Evolutionary conservation across 2,888 invertebrate genomes (phyloP), one percentile per base, ranked within the genome.

Genomic region (Mantis religiosa): DNA sequence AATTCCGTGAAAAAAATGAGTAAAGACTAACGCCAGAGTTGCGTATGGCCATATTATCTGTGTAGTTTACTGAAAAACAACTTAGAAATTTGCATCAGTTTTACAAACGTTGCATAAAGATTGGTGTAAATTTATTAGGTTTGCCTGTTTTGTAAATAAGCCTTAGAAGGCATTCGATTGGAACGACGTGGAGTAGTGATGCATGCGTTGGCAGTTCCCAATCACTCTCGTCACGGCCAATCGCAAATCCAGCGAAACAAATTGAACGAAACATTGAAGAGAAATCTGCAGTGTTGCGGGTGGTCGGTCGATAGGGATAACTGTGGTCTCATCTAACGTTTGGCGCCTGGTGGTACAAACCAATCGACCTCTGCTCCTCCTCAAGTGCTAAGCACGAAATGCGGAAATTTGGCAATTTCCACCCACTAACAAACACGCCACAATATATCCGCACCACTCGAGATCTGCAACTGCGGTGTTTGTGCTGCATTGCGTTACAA

Each of bases 321-420:
- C 54, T 71, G 54, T 25, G 20, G 54, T 25, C 54, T 71, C 54
- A 71, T 71, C 54, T 71, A 71, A 20, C 25, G 54, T 71, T 71
- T 71, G 54, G 54, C 54, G 54, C 54, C 54, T 71, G 54, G 54
- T 71, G 54, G 54, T 71, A 71, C 54, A 71, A 71, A 71, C 54
- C 54, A 71, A 71, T 71, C 54, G 54, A 71, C 54, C 54, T 71
- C 20, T 71, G 54, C 54, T 71, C 54, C 85, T 27, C 28, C 54
- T 54, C 28, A 15, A 85, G 85, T 82, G 34, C 87, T 34, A 34
- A 82, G 82, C 87, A 87, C 82, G 87, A 87, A 82, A 87, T 87
- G 87, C 87, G 87, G 87, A 87, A 87, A 87, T 87, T 87, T 87
- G 87, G 87, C 81, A 87, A 81, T 82, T 85, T 27, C 85, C 85